phyloP scores from a whole-genome alignment of 2,797 vertebrate genomes.

The Glossophaga mutica region DNA sequence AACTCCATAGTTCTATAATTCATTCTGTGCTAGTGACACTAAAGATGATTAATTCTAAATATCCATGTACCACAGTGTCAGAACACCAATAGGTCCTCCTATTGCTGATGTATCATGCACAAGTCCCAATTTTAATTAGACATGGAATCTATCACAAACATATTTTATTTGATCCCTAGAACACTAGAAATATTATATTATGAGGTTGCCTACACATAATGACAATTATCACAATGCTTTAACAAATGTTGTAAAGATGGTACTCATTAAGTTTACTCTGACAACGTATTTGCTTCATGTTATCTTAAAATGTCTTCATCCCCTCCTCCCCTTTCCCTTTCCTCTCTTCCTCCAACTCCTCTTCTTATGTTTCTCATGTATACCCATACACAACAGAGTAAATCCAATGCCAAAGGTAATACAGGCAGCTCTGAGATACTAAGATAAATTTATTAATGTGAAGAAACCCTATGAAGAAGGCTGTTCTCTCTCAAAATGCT shows the following conservation, averaged over 20 bases:
- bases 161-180: not conserved
- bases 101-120: not conserved
- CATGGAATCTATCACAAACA: constrained; percentile 29
- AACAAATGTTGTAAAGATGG: not conserved
- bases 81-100: constrained; percentile 41
- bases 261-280: not conserved
- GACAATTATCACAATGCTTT: not conserved
- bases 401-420: not conserved
- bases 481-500: not conserved
- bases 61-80: constrained; percentile 25
- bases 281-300: not conserved
- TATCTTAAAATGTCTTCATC: not conserved
- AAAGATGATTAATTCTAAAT: constrained; percentile 65
- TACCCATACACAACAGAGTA: not conserved
- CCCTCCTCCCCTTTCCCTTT: not conserved
- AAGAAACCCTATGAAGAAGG: not conserved
- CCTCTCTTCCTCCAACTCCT: not conserved
- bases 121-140: constrained; percentile 29
- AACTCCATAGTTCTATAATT: constrained; percentile 42
- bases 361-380: not conserved
- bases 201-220: not conserved
- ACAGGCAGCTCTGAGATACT: not conserved
- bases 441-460: not conserved
- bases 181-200: not conserved
- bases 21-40: constrained; percentile 25